Base-by-base conservation (phyloP, 1,140 invertebrate genomes). In the Lordiphosa mommai region DNA sequence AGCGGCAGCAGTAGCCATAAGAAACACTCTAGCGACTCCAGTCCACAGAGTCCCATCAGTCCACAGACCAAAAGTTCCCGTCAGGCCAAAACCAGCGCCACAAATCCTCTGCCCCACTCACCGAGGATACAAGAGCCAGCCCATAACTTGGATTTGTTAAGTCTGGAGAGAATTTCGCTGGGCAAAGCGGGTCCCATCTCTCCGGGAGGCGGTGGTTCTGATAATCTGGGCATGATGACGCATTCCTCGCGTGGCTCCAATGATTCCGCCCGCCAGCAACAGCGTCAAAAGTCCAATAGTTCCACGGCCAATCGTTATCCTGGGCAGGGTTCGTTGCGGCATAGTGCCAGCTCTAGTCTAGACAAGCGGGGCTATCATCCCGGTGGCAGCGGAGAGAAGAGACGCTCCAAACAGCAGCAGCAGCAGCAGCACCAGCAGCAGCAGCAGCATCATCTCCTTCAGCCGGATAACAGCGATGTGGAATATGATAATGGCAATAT, bases 401-500 rank as follows among this genome's bases (percentile, higher is more conserved):
- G 84, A 30, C 72, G 80, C 46, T 58, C 61, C 27, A 72, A 71
- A 40, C 70, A 76, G 44, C 66, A 65, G 3, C 16, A 17, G 41
- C 66, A 65, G 12, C 64, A 68, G 13, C 73, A 79, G 20, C 68
- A 70, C 6, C 67, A 80, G 3, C 16, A 17, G 41, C 66, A 65
- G 12, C 64, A 68, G 13, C 73, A 79, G 20, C 68, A 70, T 8
- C 67, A 80, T 40, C 65, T 70, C 12, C 56, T 86, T 20, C 77
- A 77, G 32, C 67, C 76, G 13, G 76, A 85, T 49, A 70, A 73
- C 49, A 88, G 87, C 41, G 88, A 89, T 70, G 85, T 86, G 14
- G 91, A 91, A 44, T 91, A 91, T 2, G 91, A 92, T n/a, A 91
- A 92, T 29, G 91, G 90, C 0, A 91, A 91, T 33, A 91, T 90